Evolutionary conservation across 2,888 invertebrate species (phyloP), one percentile per base, ranked within the genome.

Genomic region (Drosophila trichaetosa): DNA sequence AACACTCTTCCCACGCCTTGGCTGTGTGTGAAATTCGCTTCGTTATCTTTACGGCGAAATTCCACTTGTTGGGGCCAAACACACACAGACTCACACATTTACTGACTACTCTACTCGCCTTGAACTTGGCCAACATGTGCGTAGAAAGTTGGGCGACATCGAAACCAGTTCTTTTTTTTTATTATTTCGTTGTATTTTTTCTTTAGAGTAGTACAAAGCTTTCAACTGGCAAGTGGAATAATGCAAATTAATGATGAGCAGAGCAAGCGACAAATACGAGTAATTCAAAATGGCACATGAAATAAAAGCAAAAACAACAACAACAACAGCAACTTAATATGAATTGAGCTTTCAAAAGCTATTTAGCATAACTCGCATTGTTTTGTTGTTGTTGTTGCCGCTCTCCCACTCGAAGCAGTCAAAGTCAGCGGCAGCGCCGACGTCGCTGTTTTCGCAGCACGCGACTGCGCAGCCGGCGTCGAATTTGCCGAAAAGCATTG

Each of bases 1-100:
- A 74, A 71, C 76, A 67, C 79, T 46, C 46, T 83, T 83, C 83
- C 82, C 83, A 87, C 83, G 85, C 85, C 68, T 78, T 73, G 66
- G 10, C 21, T 57, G 46, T 76, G 64, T 69, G 60, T 76, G 68
- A 61, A 67, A 48, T 49, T 66, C 40, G 51, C 54, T 54, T 36
- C 62, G 65, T 59, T 73, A 71, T 61, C 60, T 80, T 69, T 57
- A 67, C 67, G 51, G 52, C 60, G 67, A 70, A 82, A 79, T 66
- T 74, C 69, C 64, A 84, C 87, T 75, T 67, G 81, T 66, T 75
- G 63, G 54, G 54, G 21, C 59, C 59, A 54, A 60, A 53, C 58
- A 36, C 53, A 60, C n/a, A 36, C 49, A 36, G 21, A 40, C 51
- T 11, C 33, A 42, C 21, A 36, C 34, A 27, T 54, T 27, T 29